Base-by-base conservation (phyloP, 1,140 invertebrate species). In the Drosophila ananassae region DNA sequence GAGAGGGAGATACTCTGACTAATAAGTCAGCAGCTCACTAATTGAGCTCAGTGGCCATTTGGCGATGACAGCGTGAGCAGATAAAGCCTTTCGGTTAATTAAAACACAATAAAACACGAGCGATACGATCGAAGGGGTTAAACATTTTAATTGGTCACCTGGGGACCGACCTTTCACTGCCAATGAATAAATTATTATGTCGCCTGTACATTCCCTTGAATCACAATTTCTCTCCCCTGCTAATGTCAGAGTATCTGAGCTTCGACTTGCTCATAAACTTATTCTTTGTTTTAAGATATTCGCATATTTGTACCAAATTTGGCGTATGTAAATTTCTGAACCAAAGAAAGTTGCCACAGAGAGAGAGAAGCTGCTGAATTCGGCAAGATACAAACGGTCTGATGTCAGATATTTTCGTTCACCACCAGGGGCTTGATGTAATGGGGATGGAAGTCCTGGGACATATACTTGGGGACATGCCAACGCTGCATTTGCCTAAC, bases 291-390 rank as follows among this genome's bases (percentile, higher is more conserved):
- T 53, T 68, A 46, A 53, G 48, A 44, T 22, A 74, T 66, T 75
- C 71, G 72, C 72, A 75, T 74, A 74, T 73, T 51, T 73, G 25
- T 74, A 74, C 72, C 72, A 66, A 75, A 44, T 74, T 74, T 74
- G 71, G 72, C 72, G 57, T 73, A 74, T 75, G 72, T 74, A 58
- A 75, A 75, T 75, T 74, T 75, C 54, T 48, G 72, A 64, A 52
- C 46, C 17, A 63, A 85, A 81, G 82, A 87, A 87, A 84, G 82
- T 87, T 81, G 57, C 24, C 37, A 60, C 41, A 13, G 41, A 44
- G 41, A 44, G 41, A 21, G 41, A 13, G 41, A 44, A 44, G 39
- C 5, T 10, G 13, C 41, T 2, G 41, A 13, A 44, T 21, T 12
- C 13, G 12, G 34, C 10, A 12, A 37, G 55, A 67, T 12, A 12